Percentiles rank a stretch among this genome's conserved stretches.
Conservation (phyloP, 1,140 invertebrate species). For the Bombus sylvicola region DNA sequence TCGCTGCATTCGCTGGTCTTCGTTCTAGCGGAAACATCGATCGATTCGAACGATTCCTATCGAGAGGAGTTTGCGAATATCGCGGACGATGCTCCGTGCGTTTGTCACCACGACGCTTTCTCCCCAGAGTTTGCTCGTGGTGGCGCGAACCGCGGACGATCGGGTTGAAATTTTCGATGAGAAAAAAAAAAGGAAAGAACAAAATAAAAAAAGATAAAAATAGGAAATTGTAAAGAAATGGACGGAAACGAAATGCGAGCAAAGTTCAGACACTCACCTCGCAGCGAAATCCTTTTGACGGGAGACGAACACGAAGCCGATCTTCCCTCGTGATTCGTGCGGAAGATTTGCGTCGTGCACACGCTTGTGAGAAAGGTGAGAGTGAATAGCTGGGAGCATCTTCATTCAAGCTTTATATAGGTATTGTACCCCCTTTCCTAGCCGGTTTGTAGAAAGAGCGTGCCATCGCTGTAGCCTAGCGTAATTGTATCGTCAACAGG, state of each 20-base stretch:
- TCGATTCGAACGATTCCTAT: too few species aligned
- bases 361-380: slow-evolving; percentile 78
- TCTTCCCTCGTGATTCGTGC: slow-evolving; percentile 65
- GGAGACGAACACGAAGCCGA: slow-evolving; percentile 51
- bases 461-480: slow-evolving; percentile 71
- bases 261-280: slow-evolving; percentile 52
- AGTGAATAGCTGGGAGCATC: slow-evolving; percentile 83
- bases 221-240: neutral
- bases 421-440: slow-evolving; percentile 81
- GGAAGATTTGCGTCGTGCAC: slow-evolving; percentile 66
- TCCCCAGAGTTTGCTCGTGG: too few species aligned
- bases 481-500: slow-evolving; percentile 71
- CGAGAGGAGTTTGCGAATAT: too few species aligned
- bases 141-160: too few species aligned
- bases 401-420: slow-evolving; percentile 84
- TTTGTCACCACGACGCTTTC: too few species aligned
- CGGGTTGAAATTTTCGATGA: too few species aligned
- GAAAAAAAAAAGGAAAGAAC: neutral
- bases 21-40: too few species aligned
- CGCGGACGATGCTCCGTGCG: too few species aligned
- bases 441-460: slow-evolving; percentile 76
- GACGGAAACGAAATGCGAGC: neutral
- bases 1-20: too few species aligned
- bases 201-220: neutral
- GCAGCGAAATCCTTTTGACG: slow-evolving; percentile 56